Conservation (phyloP, 1,140 invertebrate genomes). For the Ganaspis sp. region DNA sequence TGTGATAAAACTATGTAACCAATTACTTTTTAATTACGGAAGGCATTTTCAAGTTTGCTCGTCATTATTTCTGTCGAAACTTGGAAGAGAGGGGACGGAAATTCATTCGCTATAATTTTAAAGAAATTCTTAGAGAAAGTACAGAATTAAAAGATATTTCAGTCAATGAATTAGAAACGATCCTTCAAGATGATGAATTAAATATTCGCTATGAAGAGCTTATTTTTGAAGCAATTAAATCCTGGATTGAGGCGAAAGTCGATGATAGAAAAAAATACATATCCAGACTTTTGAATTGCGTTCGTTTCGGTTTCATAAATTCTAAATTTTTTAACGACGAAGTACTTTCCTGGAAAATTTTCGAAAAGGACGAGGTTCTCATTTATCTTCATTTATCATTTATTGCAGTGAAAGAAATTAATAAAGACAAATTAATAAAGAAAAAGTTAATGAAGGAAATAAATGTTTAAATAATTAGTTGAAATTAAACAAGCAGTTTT, state of each 20-base stretch:
- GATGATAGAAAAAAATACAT: conserved; percentile 76
- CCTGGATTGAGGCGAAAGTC: conserved; percentile 79
- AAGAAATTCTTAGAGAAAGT: conserved; percentile 81
- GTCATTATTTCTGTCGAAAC: conserved; percentile 83
- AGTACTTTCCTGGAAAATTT: conserved; percentile 78
- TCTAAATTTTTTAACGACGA: conserved; percentile 80
- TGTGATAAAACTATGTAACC: too few relatives aligned
- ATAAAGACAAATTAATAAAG: background rate
- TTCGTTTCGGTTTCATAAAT: conserved; percentile 82
- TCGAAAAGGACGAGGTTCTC: conserved; percentile 71
- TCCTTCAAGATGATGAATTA: conserved; percentile 86
- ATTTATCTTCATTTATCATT: conserved; percentile 59
- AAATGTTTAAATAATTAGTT: too few relatives aligned
- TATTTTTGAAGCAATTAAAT: conserved; percentile 82
- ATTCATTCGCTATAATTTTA: conserved; percentile 85
- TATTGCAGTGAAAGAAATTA: too few relatives aligned
- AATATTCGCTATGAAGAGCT: conserved; percentile 84
- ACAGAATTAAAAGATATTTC: conserved; percentile 83
- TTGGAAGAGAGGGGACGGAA: conserved; percentile 82
- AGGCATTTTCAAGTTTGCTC: conserved; percentile 83
- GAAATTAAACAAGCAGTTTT: too few relatives aligned
- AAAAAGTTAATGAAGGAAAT: too few relatives aligned
- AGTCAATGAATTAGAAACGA: conserved; percentile 81
- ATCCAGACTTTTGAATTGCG: conserved; percentile 79
- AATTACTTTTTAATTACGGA: background rate